Conservation (phyloP, 1,140 invertebrate species). For the Drosophila nigromelanica region DNA sequence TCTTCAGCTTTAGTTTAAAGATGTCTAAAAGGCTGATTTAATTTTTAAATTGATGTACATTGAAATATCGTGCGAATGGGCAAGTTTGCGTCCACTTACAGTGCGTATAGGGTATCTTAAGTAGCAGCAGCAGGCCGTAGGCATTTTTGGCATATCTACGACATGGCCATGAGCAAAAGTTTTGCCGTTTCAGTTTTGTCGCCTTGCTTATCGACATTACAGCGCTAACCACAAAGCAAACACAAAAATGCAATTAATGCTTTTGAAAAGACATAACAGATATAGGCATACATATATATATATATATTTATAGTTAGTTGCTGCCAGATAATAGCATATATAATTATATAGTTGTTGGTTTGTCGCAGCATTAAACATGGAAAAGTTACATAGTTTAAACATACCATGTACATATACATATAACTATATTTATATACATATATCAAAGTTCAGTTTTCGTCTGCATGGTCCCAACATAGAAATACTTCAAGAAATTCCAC, state of each 20-base stretch:
- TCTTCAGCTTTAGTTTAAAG: too few relatives aligned
- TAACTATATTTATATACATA: constrained; percentile 1
- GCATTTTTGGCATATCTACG: constrained; percentile 51
- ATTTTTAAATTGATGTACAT: too few relatives aligned
- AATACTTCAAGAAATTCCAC: constrained; percentile 27
- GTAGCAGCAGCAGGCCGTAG: neutral
- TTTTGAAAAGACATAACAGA: constrained; percentile 16
- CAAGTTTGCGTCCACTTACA: too few relatives aligned
- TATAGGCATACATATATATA: neutral
- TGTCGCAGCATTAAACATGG: constrained; percentile 52
- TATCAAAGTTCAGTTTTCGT: constrained; percentile 31
- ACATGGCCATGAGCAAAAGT: constrained; percentile 51
- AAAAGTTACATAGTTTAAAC: constrained; percentile 18
- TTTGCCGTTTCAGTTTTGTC: constrained; percentile 17
- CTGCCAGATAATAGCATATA: neutral
- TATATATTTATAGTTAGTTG: too few relatives aligned
- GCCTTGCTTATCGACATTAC: constrained; percentile 42
- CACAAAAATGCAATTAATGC: constrained; percentile 65
- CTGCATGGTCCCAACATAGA: constrained; percentile 1
- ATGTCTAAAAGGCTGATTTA: too few relatives aligned
- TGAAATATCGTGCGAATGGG: too few relatives aligned
- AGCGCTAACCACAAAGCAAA: constrained; percentile 50
- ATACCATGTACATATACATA: neutral
- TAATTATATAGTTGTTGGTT: neutral
- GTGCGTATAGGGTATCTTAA: neutral